Evolutionary conservation across 2,113 vertebrate species (phyloP), one percentile per base, ranked within the genome.

Genomic region (Ageneiosus marmoratus): DNA sequence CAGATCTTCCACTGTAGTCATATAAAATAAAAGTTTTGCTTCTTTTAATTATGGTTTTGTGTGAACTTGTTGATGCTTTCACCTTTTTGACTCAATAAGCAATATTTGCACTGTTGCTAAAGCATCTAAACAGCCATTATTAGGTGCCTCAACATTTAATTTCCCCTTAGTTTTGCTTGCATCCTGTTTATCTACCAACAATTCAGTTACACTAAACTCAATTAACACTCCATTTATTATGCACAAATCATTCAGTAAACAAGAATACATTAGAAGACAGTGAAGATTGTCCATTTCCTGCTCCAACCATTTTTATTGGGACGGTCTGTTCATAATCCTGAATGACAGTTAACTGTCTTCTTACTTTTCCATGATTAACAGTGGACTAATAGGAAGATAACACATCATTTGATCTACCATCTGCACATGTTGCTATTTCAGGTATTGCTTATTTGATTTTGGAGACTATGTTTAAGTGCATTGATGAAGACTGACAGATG

Each of bases 401-500:
- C 74, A 44, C 34, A 8, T 32, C 51, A 73, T 81, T 70, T 32
- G 55, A 81, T 73, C 34, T 44, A 27, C 73, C 83, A 83, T 85
- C 83, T 85, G 80, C 41, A 83, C 80, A 77, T 81, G 20, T 32
- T 82, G 83, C 84, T 81, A 84, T 87, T 81, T 82, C 32, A 50
- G 67, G 74, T 53, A 72, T 24, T 15, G 72, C 37, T 44, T 74
- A 63, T 85, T 83, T 81, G 65, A 62, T 74, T 55, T 41, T 41
- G 22, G 48, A 62, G 62, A 58, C 29, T 79, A 70, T 69, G 58
- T 60, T 20, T 56, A 75, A 72, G 74, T 27, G 56, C 51, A 41
- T 50, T 88, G 56, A 88, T 83, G 77, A 86, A 78, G 87, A 88
- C 73, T 83, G 85, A 55, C 87, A 83, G 72, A 69, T 65, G 56